These are phyloP conservation scores for Chitala chitala DNA, from an alignment of 2,113 vertebrate species.

Conservation along the genomic window DNA sequence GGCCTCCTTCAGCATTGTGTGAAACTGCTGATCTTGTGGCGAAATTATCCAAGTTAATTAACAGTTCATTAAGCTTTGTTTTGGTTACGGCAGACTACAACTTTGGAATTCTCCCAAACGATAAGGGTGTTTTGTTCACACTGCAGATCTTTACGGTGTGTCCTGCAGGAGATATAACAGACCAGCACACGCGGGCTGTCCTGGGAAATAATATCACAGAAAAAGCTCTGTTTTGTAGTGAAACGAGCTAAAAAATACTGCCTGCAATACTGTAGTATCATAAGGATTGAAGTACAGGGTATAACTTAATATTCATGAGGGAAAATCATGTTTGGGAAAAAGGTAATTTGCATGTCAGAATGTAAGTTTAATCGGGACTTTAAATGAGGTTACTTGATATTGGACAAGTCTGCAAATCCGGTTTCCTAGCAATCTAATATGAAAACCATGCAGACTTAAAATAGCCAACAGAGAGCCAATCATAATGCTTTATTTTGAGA, in stretches of 20 bases:
- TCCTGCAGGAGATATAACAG: conserved; percentile 41
- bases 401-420: conserved; percentile 61
- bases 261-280: conserved; percentile 52
- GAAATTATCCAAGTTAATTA: conserved; percentile 15
- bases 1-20: background rate
- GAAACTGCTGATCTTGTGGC: conserved; percentile 11
- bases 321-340: conserved; percentile 56
- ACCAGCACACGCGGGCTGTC: conserved; percentile 51
- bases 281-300: conserved; percentile 52
- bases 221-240: conserved; percentile 42
- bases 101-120: conserved; percentile 3
- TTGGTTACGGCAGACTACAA: background rate
- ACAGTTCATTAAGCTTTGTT: conserved; percentile 14
- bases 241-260: conserved; percentile 32
- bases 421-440: conserved; percentile 63
- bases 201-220: conserved; percentile 40
- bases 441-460: conserved; percentile 62
- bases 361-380: conserved; percentile 61
- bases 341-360: conserved; percentile 69
- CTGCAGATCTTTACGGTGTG: conserved; percentile 43
- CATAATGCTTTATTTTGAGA: conserved; percentile 70
- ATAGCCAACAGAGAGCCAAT: conserved; percentile 62
- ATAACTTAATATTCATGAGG: conserved; percentile 59
- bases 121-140: conserved; percentile 6
- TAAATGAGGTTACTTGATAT: conserved; percentile 70